Evolutionary conservation across 2,888 invertebrate species (phyloP).

Genomic region (Hypolimnas misippus): DNA sequence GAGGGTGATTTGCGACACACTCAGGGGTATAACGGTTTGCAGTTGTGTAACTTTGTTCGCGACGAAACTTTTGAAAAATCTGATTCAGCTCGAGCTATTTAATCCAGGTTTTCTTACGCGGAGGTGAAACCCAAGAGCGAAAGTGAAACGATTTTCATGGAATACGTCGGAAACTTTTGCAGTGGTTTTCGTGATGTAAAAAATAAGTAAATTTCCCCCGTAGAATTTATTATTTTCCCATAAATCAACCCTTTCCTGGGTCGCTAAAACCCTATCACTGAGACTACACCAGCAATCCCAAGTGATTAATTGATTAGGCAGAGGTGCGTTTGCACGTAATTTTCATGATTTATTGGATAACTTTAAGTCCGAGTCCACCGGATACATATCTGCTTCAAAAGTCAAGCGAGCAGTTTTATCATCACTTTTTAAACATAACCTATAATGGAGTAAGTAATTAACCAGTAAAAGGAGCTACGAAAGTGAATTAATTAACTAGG

Average conservation of each 20-base stretch:
- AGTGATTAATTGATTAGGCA: constrained; percentile 80
- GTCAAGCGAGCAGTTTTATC: constrained; percentile 42
- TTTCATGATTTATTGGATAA: constrained; percentile 73
- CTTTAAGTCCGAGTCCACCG: constrained; percentile 42
- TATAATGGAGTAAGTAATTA: constrained; percentile 39
- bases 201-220: constrained; percentile 63
- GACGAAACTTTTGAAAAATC: constrained; percentile 29
- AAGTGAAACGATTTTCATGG: constrained; percentile 19
- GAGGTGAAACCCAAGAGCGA: constrained; percentile 17
- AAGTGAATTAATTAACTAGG: constrained; percentile 49
- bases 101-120: constrained; percentile 27
- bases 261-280: constrained; percentile 65
- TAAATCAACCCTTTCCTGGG: constrained; percentile 76
- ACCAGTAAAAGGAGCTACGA: constrained; percentile 42
- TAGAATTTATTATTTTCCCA: constrained; percentile 76
- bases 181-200: constrained; percentile 36
- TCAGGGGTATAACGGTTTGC: constrained; percentile 41
- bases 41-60: constrained; percentile 42
- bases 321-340: constrained; percentile 69
- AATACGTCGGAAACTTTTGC: constrained; percentile 29
- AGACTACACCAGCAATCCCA: constrained; percentile 64
- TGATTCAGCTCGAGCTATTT: constrained; percentile 31
- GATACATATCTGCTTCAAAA: constrained; percentile 37
- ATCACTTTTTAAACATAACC: constrained; percentile 36
- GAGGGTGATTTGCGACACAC: constrained; percentile 41